phyloP scores from a whole-genome alignment of 2,113 vertebrate genomes.

The Phyllopteryx taeniolatus region DNA sequence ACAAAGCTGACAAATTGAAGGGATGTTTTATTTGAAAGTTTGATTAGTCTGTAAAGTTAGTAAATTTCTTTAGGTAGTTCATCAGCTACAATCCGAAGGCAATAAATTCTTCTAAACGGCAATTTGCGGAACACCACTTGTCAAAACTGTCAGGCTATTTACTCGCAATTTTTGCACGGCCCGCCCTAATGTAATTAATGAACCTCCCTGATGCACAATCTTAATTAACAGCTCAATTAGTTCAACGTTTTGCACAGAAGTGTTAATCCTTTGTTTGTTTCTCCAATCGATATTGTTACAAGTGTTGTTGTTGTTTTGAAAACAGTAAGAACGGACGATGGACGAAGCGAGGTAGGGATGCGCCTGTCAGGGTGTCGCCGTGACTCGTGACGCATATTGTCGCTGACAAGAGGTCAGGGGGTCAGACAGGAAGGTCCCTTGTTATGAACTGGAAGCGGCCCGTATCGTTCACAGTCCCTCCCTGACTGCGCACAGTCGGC shows the following conservation, averaged over 20 bases:
- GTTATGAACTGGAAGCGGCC: constrained; percentile 67
- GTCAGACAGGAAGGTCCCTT: constrained; percentile 76
- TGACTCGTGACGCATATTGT: constrained; percentile 71
- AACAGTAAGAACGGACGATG: neutral
- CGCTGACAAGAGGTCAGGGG: constrained; percentile 76
- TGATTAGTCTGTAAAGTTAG: neutral
- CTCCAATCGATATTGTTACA: neutral
- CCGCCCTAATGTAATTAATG: constrained; percentile 2
- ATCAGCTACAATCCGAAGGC: neutral
- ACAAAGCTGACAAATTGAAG: neutral
- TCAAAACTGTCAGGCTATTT: constrained; percentile 2
- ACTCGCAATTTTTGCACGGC: neutral
- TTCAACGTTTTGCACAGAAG: neutral
- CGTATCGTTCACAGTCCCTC: constrained; percentile 68
- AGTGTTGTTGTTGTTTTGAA: neutral
- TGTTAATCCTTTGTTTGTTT: neutral
- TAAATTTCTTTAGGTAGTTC: neutral
- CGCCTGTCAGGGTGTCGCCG: constrained; percentile 62
- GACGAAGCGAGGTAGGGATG: constrained; percentile 22
- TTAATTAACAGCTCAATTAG: constrained; percentile 8
- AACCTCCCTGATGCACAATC: neutral
- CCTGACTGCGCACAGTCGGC: constrained; percentile 35
- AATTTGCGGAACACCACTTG: neutral
- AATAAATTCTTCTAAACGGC: neutral
- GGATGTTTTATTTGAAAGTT: neutral